Conservation (phyloP, 2,113 vertebrate species). For the Castor canadensis region DNA sequence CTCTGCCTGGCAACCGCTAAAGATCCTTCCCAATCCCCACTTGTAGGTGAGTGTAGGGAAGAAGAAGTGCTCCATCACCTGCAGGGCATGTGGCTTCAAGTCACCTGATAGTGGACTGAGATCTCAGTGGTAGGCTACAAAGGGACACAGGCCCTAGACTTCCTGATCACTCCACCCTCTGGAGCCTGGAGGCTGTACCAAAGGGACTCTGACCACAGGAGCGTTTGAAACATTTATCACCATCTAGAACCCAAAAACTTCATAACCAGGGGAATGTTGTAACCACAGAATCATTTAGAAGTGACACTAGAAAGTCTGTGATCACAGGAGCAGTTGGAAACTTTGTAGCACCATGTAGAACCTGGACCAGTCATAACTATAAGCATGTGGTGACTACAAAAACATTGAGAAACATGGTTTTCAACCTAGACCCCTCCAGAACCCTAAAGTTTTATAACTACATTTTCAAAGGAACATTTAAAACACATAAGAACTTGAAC, state of each 20-base stretch:
- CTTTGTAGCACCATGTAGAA: neutral
- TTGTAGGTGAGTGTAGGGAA: neutral
- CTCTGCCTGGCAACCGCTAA: neutral
- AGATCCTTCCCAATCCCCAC: neutral
- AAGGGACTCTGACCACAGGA: neutral
- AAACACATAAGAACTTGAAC: neutral
- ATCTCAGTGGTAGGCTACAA: no score
- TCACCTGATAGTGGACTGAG: no score
- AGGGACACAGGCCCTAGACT: fast-evolving
- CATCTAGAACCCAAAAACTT: neutral
- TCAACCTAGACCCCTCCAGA: neutral
- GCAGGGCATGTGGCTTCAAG: neutral
- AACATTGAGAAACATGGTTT: no score
- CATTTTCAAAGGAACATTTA: neutral
- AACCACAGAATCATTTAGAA: neutral
- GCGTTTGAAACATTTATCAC: neutral
- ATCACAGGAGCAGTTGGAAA: neutral
- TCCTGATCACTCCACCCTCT: neutral
- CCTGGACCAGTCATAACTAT: no score
- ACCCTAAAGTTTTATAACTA: neutral
- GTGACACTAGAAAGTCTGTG: neutral
- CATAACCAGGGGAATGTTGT: neutral
- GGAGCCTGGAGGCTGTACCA: neutral
- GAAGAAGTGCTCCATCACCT: neutral
- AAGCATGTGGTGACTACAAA: no score